Evolutionary conservation across 2,113 vertebrate species (phyloP), one percentile per base, ranked within the genome.

Genomic region (Melierax canorus): DNA sequence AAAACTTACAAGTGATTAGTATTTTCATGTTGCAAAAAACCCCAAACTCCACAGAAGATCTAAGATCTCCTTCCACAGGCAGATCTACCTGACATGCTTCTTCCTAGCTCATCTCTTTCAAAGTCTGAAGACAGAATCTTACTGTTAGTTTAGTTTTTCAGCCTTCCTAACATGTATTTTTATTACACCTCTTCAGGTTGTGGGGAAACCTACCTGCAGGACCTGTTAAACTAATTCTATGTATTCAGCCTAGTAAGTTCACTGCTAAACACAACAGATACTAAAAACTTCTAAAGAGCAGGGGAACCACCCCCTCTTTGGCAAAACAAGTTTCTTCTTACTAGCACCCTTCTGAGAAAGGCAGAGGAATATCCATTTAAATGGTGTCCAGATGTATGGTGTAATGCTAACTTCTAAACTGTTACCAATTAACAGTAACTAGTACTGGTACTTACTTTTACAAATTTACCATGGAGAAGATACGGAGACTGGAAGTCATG

Each of bases 401-500:
- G 63, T 32, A 63, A 64, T 30, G 51, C n/a, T 53, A 18, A 38
- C 4, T 36, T 17, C 10, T 1, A 17, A 59, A 34, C 24, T 55
- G 21, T 38, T 18, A 46, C 50, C 34, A 64, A 20, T 2, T 41
- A 53, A 13, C 3, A 43, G 22, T 1, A 45, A 48, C 14, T 6
- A 20, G 26, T 9, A 29, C 1, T 2, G 17, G 58, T 95, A 98
- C 98, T 78, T 97, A 99, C 99, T 98, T 99, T 99, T 86, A 99
- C 98, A 96, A 98, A 98, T 95, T 97, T 98, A 74, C 99, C 98
- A 59, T 99, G 99, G 85, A 99, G 98, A 94, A 99, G 98, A 94
- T 99, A 98, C 0, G 98, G 99, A 85, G 98, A 98, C 95, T 98
- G 98, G 94, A 99, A 99, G 97, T 99, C 99, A n/a, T 99, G 98